Base-by-base conservation (phyloP, 2,113 vertebrate genomes). In the Rhinopomastus cyanomelas region DNA sequence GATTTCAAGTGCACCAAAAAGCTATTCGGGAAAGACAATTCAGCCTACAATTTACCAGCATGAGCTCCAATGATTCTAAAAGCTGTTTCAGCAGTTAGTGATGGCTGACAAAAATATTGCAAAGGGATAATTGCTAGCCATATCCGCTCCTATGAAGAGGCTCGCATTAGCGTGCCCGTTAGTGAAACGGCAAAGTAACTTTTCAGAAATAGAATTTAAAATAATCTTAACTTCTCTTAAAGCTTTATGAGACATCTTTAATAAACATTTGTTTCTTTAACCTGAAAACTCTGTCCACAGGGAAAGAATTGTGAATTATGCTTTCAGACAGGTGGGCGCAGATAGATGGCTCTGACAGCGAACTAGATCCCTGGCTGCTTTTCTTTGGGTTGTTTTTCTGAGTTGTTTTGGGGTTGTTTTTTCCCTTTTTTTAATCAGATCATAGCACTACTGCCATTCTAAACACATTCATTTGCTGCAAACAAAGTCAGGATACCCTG, bases 401-500 rank as follows among this genome's bases (percentile, higher is more conserved):
- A 16, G 23, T 48, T 48, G 44, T 16, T 11, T 69, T 49, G 46
- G 22, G 20, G 49, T 16, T 3, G 4, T 14, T 44, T 3, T 0
- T 3, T 11, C 14, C 20, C 4, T 2, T 30, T 67, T 18, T 30
- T 25, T 4, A 9, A 21, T 56, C 59, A 52, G 49, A 16, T 39
- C 9, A 12, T 8, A 55, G 65, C 39, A 5, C 48, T 32, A 32
- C 80, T 20, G n/a, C 72, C 36, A 16, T 5, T 7, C 62, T 57
- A 27, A 34, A 57, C 60, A 59, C 42, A 51, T 13, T 56, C 29
- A 9, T 16, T 29, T 10, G 34, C 17, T 18, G 17, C 37, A 5
- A 37, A 36, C 25, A 36, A 30, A 82, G 11, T 11, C 56, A 1
- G 0, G 0, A 9, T 16, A 26, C 26, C 53, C 64, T 13, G 0